Evolutionary conservation across 1,140 invertebrate genomes (phyloP).

Genomic region (Danaus melanippus): DNA sequence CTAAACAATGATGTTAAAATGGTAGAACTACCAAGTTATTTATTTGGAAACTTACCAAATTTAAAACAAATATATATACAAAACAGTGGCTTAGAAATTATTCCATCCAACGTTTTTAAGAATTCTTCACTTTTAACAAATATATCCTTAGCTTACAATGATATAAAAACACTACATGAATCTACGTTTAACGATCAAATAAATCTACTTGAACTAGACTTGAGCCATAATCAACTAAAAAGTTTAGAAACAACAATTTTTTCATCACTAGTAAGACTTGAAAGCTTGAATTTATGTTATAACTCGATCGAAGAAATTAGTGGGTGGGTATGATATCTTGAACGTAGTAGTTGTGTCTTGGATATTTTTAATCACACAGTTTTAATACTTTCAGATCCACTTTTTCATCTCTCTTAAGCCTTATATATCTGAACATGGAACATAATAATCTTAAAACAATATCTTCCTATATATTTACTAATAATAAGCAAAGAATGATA

Average conservation of each 20-base stretch:
- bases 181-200: slow-evolving; percentile 73
- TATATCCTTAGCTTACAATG: slow-evolving; percentile 73
- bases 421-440: slow-evolving; percentile 70
- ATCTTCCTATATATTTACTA: slow-evolving; percentile 48
- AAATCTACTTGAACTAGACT: slow-evolving; percentile 71
- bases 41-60: slow-evolving; percentile 73
- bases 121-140: slow-evolving; percentile 71
- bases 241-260: slow-evolving; percentile 73
- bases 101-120: slow-evolving; percentile 75
- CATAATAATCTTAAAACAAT: slow-evolving; percentile 71
- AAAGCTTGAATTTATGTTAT: slow-evolving; percentile 68
- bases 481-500: slow-evolving; percentile 50
- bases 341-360: slow-evolving; percentile 71
- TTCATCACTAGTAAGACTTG: slow-evolving; percentile 60
- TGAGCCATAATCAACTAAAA: slow-evolving; percentile 73
- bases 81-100: slow-evolving; percentile 59
- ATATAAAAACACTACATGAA: slow-evolving; percentile 68
- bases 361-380: slow-evolving; percentile 25
- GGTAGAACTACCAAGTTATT: slow-evolving; percentile 66
- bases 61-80: slow-evolving; percentile 70
- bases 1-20: slow-evolving; percentile 72
- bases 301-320: slow-evolving; percentile 72
- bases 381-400: slow-evolving; percentile 40
- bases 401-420: slow-evolving; percentile 57
- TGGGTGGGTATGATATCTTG: slow-evolving; percentile 71